Base-by-base conservation (phyloP, 2,888 invertebrate genomes). In the Pollenia griseotomentosa region DNA sequence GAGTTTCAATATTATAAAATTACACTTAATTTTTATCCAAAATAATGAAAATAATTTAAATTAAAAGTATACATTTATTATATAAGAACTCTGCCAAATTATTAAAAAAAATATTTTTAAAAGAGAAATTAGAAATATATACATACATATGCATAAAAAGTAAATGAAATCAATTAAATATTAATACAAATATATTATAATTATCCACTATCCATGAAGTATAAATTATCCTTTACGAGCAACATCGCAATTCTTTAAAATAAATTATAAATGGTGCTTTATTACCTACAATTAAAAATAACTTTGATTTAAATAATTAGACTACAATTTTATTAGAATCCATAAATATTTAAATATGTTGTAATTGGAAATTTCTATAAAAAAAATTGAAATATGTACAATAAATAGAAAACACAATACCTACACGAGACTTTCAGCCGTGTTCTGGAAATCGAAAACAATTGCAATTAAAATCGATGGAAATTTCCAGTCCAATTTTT, bases 121-220 rank as follows among this genome's bases (percentile, higher is more conserved):
- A 79, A 48, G 14, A 68, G 59, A 83, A 33, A 63, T 88, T 87
- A 88, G 89, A 87, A 88, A 42, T 48, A 83, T 40, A 68, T 74
- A 55, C 44, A 82, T 46, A 63, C 57, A 89, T 89, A 90, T 89
- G 88, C 84, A 87, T 79, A 86, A 74, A 79, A 66, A 84, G 55
- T n/a, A 61, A 75, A 71, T 51, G 70, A 70, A 57, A 70, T 75
- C 63, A 84, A 75, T 75, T 70, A 84, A 88, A 84, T 87, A 85
- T 88, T 79, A 88, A 84, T 80, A 79, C 75, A 86, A 86, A 59
- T 63, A 70, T 19, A 12, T 23, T 55, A 55, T 19, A 44, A 55
- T 55, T 33, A 33, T 6, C 33, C 33, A 33, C 33, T 33, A 33
- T 33, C 19, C 70, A 42, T 40, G 12, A 55, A n/a, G 42, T 44